Base-by-base conservation (phyloP, 2,888 invertebrate species). In the Diogma glabrata region DNA sequence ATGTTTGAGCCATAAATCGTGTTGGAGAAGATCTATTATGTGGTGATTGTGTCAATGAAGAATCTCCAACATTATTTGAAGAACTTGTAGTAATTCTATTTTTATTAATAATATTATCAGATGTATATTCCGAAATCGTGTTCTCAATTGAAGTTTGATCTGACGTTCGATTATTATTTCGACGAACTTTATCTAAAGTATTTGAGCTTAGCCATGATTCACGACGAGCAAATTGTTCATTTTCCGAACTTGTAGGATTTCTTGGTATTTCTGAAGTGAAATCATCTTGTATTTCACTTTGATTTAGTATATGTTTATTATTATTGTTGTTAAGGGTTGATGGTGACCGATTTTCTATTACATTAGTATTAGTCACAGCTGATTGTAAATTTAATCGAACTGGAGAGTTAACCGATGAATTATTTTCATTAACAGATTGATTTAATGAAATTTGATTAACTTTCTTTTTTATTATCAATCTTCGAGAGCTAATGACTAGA, bases 401-500 rank as follows among this genome's bases (percentile, higher is more conserved):
- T 28, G 26, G 26, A 4, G 3, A 12, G 22, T 24, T 22, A 22
- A 14, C 38, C 7, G 47, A 24, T 19, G 12, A 3, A 49, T 23
- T 9, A 14, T 16, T 47, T 10, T 24, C 26, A 7, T 20, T 22
- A n/a, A 36, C 28, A 8, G 47, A 24, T 23, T 47, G 30, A 30
- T 17, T 19, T 50, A 38, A 51, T 51, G 40, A 49, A 50, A 48
- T 54, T 16, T 58, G 55, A 10, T 43, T 43, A n/a, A n/a, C n/a
- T 12, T 43, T 43, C 43, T 43, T 43, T 9, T 56, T 75, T 76
- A 90, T 71, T 4, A 85, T 79, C 12, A 91, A 73, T 3, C 87
- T 79, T 63, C 88, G 89, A 2, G 86, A 75, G 59, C 78, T 82
- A 9, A 78, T 79, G 60, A 72, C 81, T 55, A 72, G 64, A 54